Conservation (phyloP, 2,113 vertebrate genomes). For the Pterophyllum scalare region DNA sequence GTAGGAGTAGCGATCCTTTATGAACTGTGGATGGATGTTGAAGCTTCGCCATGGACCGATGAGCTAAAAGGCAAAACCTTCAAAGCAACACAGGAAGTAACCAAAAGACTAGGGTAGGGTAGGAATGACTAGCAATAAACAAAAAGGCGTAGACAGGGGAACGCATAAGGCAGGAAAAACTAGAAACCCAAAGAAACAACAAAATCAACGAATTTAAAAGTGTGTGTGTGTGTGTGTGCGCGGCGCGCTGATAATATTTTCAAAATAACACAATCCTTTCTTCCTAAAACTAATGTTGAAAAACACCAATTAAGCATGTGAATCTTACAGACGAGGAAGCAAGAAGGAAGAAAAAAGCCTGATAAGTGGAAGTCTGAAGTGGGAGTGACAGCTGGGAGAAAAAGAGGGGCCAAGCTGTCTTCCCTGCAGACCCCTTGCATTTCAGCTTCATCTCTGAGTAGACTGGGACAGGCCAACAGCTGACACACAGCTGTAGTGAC, state of each 20-base stretch:
- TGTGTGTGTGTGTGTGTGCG: no score
- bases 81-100: background rate
- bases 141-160: background rate
- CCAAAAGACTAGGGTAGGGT: background rate
- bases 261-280: background rate
- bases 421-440: conserved; percentile 70
- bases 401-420: conserved; percentile 54
- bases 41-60: background rate
- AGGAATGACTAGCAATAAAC: background rate
- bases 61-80: background rate
- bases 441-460: conserved; percentile 68
- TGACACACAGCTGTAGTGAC: conserved; percentile 85
- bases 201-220: no score
- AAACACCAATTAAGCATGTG: no score
- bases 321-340: conserved; percentile 7
- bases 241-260: no score
- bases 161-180: background rate
- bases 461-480: conserved; percentile 76
- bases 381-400: conserved; percentile 65
- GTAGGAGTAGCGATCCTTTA: background rate
- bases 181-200: background rate
- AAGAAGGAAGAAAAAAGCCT: conserved; percentile 30
- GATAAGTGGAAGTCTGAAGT: conserved; percentile 57
- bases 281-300: no score
- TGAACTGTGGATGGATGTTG: background rate